phyloP scores from a whole-genome alignment of 2,797 vertebrate genomes.

The Buphagus erythrorhynchus region DNA sequence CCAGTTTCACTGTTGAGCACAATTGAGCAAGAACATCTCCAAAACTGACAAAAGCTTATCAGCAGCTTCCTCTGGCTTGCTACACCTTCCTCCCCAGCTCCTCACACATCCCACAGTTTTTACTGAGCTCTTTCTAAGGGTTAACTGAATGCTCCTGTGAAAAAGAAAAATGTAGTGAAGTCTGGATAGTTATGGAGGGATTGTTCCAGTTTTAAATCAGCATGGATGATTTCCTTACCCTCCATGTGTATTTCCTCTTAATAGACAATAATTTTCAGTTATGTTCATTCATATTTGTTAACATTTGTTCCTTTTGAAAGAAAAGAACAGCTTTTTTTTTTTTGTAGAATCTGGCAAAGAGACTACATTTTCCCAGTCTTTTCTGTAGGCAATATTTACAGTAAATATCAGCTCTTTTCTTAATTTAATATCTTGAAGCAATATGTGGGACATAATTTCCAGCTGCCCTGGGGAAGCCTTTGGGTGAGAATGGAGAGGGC shows the following conservation, averaged over 20 bases:
- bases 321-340: background rate
- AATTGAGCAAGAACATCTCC: background rate
- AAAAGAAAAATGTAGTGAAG: background rate
- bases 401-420: fast-evolving
- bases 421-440: background rate
- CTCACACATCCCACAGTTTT: background rate
- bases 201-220: background rate
- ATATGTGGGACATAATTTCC: background rate
- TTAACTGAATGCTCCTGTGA: background rate
- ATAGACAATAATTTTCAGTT: background rate
- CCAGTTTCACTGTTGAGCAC: background rate
- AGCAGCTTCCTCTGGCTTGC: background rate
- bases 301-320: background rate
- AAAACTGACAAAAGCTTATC: background rate
- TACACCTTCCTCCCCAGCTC: background rate
- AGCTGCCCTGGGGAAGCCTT: background rate
- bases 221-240: background rate
- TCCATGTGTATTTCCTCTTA: background rate
- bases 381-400: background rate
- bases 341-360: background rate
- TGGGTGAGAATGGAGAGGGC: background rate
- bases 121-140: background rate
- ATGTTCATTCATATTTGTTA: background rate
- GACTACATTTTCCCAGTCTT: background rate
- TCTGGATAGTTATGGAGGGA: background rate